These are phyloP conservation scores for Fragum fragum DNA, from an alignment of 2,888 invertebrate species.

Conservation along the genomic window DNA sequence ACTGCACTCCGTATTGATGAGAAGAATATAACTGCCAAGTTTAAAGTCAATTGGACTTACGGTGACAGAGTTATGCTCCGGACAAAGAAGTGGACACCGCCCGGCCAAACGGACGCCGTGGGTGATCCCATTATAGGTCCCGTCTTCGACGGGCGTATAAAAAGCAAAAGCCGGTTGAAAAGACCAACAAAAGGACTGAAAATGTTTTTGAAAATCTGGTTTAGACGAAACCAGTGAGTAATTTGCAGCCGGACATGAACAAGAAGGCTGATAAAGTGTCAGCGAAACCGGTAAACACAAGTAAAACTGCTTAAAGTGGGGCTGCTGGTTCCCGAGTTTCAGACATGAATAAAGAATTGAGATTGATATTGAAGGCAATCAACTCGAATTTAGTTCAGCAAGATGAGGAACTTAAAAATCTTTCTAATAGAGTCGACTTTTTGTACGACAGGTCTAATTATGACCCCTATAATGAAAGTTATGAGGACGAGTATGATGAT, in stretches of 20 bases:
- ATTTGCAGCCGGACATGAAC: background rate
- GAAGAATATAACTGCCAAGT: too few relatives aligned
- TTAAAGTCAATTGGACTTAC: too few relatives aligned
- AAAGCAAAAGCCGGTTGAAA: background rate
- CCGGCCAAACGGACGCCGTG: background rate
- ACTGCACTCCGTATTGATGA: too few relatives aligned
- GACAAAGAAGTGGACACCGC: too few relatives aligned
- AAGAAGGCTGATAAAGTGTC: background rate
- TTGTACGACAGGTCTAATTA: slow-evolving; percentile 8
- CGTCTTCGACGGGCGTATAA: background rate
- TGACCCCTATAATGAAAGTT: background rate
- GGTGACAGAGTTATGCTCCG: too few relatives aligned
- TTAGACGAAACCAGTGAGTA: background rate
- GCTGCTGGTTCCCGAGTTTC: background rate
- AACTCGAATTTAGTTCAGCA: background rate
- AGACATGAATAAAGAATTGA: background rate
- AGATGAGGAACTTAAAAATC: background rate
- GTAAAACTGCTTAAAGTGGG: background rate
- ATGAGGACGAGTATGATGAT: slow-evolving; percentile 14
- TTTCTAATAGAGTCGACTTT: slow-evolving; percentile 8
- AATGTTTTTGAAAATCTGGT: background rate
- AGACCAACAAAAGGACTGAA: background rate
- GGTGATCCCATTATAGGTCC: too few relatives aligned
- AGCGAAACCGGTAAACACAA: background rate
- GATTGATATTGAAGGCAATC: slow-evolving; percentile 1